Conservation (phyloP, 23 tunicate genomes). For the Trididemnum nubilum region DNA sequence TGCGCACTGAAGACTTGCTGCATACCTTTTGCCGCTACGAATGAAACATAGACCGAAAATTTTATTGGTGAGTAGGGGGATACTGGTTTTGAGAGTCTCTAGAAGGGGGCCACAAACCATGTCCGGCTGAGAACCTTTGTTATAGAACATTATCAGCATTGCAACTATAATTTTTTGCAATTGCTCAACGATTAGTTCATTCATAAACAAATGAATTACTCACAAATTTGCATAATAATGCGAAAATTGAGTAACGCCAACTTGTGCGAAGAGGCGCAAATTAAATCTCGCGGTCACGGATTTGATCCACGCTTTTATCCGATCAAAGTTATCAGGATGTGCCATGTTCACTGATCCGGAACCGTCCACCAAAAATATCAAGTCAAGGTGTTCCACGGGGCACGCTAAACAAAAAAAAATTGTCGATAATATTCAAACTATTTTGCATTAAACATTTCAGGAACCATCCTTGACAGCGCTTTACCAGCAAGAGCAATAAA, state of each 20-base stretch:
- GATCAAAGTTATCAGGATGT: constrained; percentile 64
- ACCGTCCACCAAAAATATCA: constrained; percentile 79
- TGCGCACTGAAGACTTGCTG: too few species aligned
- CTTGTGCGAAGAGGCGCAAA: constrained; percentile 31
- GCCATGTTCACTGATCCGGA: constrained; percentile 68
- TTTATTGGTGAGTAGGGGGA: too few species aligned
- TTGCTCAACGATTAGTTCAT: too few species aligned
- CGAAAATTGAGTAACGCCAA: constrained; percentile 83
- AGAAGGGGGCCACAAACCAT: too few species aligned
- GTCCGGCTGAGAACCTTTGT: too few species aligned
- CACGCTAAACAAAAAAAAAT: constrained; percentile 37
- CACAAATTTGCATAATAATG: constrained; percentile 50
- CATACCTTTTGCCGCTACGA: too few species aligned
- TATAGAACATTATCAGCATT: too few species aligned
- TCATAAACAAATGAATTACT: too few species aligned
- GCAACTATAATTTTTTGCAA: too few species aligned
- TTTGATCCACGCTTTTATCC: constrained; percentile 82
- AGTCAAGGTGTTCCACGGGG: constrained; percentile 56
- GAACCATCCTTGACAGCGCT: too few species aligned
- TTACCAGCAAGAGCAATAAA: background rate
- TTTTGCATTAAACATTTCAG: background rate
- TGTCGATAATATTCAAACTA: background rate
- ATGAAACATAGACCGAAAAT: too few species aligned
- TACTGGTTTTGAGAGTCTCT: too few species aligned
- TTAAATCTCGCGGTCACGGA: constrained; percentile 53